Percentiles rank a stretch among this genome's conserved stretches.
Evolutionary conservation across 37 sponge, comb jelly and placozoan genomes (phyloP).

Genomic region (Trichoplax adhaerens): DNA sequence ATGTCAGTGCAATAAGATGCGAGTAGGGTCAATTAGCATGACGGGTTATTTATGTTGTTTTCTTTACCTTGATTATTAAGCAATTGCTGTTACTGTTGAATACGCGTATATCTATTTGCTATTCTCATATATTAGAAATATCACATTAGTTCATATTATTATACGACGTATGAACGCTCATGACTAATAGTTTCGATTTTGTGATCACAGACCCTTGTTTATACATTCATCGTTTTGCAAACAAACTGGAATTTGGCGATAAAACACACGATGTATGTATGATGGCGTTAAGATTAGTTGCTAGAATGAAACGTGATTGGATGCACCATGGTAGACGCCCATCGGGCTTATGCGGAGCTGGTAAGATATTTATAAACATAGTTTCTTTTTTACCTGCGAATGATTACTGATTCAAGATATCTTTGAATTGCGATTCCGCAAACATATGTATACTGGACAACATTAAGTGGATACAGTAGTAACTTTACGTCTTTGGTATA

Average conservation of each 20-base stretch:
- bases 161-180: too few relatives aligned
- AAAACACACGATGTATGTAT: slow-evolving; percentile 65
- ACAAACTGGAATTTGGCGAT: slow-evolving; percentile 83
- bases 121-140: background rate
- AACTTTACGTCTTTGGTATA: too few relatives aligned
- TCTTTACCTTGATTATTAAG: background rate
- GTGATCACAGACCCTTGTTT: slow-evolving; percentile 70
- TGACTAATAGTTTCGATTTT: too few relatives aligned
- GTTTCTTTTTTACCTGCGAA: too few relatives aligned
- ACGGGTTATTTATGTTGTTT: background rate
- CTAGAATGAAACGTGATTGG: slow-evolving; percentile 99
- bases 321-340: slow-evolving; percentile 90
- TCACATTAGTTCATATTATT: too few relatives aligned
- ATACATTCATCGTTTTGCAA: slow-evolving; percentile 93
- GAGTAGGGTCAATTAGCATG: background rate
- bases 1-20: background rate
- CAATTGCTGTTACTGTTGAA: background rate
- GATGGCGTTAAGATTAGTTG: slow-evolving; percentile 82
- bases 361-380: slow-evolving; percentile 11
- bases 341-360: slow-evolving; percentile 95
- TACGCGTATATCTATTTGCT: background rate
- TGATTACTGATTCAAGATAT: too few relatives aligned
- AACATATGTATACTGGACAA: too few relatives aligned
- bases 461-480: too few relatives aligned
- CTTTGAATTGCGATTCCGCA: too few relatives aligned